Evolutionary conservation across 2,113 vertebrate species (phyloP).

Genomic region (Boulengeromyrus knoepffleri): DNA sequence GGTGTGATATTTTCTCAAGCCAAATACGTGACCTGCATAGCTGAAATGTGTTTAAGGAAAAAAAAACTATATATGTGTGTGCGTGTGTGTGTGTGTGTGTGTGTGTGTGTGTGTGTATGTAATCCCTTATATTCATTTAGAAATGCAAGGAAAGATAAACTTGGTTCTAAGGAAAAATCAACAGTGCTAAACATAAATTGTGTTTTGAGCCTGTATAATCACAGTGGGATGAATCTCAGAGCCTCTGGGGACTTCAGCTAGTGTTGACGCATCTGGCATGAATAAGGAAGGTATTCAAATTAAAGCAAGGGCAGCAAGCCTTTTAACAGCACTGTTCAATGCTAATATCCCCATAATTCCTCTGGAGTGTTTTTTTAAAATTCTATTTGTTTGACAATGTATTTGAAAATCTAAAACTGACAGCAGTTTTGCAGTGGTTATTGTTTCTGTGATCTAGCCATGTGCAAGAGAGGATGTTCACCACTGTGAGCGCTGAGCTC

Average conservation of each 20-base stretch:
- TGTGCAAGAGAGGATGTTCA: not conserved
- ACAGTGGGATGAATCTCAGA: not conserved
- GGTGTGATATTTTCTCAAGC: not conserved
- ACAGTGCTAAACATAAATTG: not conserved
- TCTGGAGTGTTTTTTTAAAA: not conserved
- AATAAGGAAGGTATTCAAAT: not conserved
- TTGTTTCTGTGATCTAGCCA: not conserved
- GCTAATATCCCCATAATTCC: not conserved
- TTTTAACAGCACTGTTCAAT: not conserved
- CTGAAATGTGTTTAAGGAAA: not conserved
- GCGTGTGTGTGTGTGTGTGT: no score
- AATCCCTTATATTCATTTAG: not conserved
- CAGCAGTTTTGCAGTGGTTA: not conserved
- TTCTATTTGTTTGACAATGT: not conserved
- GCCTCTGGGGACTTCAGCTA: not conserved
- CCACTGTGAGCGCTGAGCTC: conserved; percentile 22
- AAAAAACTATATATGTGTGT: not conserved
- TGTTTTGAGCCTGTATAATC: not conserved
- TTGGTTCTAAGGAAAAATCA: not conserved
- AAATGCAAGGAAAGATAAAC: not conserved
- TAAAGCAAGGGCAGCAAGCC: not conserved
- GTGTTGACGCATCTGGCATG: not conserved
- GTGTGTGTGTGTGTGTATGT: no score
- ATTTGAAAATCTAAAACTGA: not conserved
- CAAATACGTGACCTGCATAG: not conserved